Evolutionary conservation across 2,888 invertebrate genomes (phyloP), one percentile per base, ranked within the genome.

Genomic region (Sinhomidia bicolor): DNA sequence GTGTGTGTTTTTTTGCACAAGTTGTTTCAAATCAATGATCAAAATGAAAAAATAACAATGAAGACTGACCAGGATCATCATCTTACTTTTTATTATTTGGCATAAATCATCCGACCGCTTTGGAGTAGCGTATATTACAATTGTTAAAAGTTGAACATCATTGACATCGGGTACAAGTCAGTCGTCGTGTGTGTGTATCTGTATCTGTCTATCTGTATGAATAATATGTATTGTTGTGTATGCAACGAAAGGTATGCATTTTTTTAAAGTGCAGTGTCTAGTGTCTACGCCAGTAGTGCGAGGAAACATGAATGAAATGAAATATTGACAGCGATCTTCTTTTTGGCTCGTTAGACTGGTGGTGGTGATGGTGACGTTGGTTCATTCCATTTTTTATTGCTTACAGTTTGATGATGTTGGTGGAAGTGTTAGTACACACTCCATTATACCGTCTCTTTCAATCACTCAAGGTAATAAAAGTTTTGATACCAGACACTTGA

Each of bases 391-490:
- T 68, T 83, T 83, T 83, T 71, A 83, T 57, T 83, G 74, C 74
- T 82, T 29, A 44, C 71, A 20, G 79, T 36, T 79, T 76, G 84
- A 79, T 81, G 78, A 80, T 80, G 82, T 51, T 76, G 47, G 51
- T 74, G 23, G 47, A 88, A 88, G 88, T 88, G 88, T 88, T 88
- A 62, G 17, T 60, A 76, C 82, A 81, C 79, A 79, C 83, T 84
- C 83, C 79, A 88, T 88, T 83, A 87, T 71, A 82, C 57, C 78
- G 51, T 83, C 82, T 65, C 71, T 57, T 47, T 76, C 88, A 88
- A 83, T 88, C 88, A 84, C 83, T 84, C 78, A 79, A 71, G 71
- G 84, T 60, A 84, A 88, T 88, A 88, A 88, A 88, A 88, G 57
- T 65, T 88, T 83, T 79, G 65, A 78, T 82, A 68, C 47, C 41